phyloP scores from a whole-genome alignment of 2,113 vertebrate species.

The Tyrannus savana region DNA sequence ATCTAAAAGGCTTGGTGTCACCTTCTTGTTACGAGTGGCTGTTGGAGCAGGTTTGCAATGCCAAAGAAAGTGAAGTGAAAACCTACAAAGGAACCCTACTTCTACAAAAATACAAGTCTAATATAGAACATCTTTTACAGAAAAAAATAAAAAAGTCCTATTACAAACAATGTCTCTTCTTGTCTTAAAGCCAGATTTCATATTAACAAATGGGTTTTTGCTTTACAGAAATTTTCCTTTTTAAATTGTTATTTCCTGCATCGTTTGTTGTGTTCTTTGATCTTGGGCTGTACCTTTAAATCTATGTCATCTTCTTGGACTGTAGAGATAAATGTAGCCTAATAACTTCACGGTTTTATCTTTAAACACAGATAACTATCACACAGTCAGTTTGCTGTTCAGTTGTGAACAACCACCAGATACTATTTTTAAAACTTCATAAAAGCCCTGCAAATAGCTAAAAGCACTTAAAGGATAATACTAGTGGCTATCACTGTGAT shows the following conservation, averaged over 20 bases:
- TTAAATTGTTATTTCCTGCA: slow-evolving; percentile 70
- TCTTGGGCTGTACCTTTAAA: slow-evolving; percentile 65
- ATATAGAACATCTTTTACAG: background rate
- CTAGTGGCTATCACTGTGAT: background rate
- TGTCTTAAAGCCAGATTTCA: slow-evolving; percentile 13
- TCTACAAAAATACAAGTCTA: background rate
- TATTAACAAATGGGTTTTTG: slow-evolving; percentile 67
- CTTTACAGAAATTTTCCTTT: slow-evolving; percentile 59
- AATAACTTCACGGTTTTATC: slow-evolving; percentile 74
- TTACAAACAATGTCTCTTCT: background rate
- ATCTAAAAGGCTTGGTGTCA: background rate
- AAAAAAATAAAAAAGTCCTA: background rate
- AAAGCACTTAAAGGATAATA: slow-evolving; percentile 31
- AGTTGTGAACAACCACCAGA: slow-evolving; percentile 50
- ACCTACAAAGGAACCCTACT: background rate
- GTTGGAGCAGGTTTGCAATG: background rate
- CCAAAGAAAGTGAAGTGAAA: background rate
- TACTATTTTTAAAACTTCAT: slow-evolving; percentile 68
- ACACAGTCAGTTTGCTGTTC: slow-evolving; percentile 52
- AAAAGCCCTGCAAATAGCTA: slow-evolving; percentile 38
- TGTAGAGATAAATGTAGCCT: slow-evolving; percentile 69
- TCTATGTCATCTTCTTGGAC: slow-evolving; percentile 64
- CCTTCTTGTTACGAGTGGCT: background rate
- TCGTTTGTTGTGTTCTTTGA: slow-evolving; percentile 78
- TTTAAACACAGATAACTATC: slow-evolving; percentile 76